Evolutionary conservation across 2,113 vertebrate species (phyloP).

Genomic region (mouse (Mus musculus)): DNA sequence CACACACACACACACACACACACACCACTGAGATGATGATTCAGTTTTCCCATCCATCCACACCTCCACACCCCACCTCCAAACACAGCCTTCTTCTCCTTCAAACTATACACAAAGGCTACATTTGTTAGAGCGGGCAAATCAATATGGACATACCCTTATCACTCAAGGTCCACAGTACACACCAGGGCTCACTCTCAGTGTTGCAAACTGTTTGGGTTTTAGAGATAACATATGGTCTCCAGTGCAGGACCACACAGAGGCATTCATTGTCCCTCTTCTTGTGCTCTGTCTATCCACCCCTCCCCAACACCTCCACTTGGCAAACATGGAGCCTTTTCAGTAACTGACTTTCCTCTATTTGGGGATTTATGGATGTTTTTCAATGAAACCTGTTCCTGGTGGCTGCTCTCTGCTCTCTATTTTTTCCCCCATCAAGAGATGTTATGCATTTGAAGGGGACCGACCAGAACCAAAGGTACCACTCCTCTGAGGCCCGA

Average conservation of each 20-base stretch:
- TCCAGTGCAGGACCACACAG: neutral
- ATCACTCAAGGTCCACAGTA: neutral
- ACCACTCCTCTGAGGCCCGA: neutral
- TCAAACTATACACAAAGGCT: neutral
- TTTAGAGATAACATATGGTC: neutral
- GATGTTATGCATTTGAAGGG: constrained; percentile 1
- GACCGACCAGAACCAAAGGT: constrained; percentile 19
- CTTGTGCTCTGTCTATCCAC: accelerated
- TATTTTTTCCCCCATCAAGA: constrained; percentile 28
- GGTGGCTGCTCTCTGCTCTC: constrained; percentile 19
- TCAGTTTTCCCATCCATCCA: neutral
- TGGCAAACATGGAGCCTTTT: neutral
- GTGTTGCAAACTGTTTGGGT: too few relatives aligned
- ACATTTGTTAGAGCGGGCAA: neutral
- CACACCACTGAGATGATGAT: neutral
- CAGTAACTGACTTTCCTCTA: neutral
- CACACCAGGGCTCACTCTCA: neutral
- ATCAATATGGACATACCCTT: neutral
- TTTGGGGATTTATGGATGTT: constrained; percentile 15
- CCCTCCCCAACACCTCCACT: neutral
- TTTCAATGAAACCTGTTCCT: neutral
- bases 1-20: neutral
- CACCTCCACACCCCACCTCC: neutral
- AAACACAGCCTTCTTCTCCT: neutral
- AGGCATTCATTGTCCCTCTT: neutral